These are phyloP conservation scores for Drosophila testacea DNA, from an alignment of 2,888 invertebrate genomes.

Conservation along the genomic window DNA sequence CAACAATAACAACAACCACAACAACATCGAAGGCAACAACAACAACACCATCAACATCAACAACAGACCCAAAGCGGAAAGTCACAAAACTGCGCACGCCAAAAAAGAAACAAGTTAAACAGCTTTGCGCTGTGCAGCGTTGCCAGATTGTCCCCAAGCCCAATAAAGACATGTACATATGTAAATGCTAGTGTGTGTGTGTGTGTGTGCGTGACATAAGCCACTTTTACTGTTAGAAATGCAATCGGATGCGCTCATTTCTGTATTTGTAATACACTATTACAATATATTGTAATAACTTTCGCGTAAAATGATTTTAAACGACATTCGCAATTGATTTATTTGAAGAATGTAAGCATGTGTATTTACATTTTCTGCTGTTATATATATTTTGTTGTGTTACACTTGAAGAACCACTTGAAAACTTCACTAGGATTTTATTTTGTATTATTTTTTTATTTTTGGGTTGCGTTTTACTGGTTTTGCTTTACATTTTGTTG, in stretches of 20 bases:
- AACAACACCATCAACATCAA: constrained; percentile 40
- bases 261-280: constrained; percentile 18
- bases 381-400: constrained; percentile 18
- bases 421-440: constrained; percentile 50
- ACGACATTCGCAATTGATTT: constrained; percentile 28
- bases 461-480: constrained; percentile 29
- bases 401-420: constrained; percentile 32
- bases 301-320: constrained; percentile 54
- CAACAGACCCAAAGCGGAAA: constrained; percentile 55
- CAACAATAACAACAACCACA: constrained; percentile 25
- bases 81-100: constrained; percentile 74
- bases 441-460: constrained; percentile 12
- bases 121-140: constrained; percentile 66
- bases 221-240: constrained; percentile 79
- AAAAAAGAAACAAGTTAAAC: constrained; percentile 78
- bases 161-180: constrained; percentile 27
- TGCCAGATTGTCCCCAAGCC: constrained; percentile 66
- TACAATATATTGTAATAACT: constrained; percentile 25
- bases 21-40: constrained; percentile 1
- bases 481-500: constrained; percentile 73
- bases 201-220: constrained; percentile 70
- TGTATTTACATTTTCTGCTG: constrained; percentile 60
- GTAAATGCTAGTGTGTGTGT: constrained; percentile 34
- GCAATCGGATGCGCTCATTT: constrained; percentile 60
- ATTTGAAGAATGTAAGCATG: constrained; percentile 3